Conservation (phyloP, 2,888 invertebrate species). For the Gortyna flavago region DNA sequence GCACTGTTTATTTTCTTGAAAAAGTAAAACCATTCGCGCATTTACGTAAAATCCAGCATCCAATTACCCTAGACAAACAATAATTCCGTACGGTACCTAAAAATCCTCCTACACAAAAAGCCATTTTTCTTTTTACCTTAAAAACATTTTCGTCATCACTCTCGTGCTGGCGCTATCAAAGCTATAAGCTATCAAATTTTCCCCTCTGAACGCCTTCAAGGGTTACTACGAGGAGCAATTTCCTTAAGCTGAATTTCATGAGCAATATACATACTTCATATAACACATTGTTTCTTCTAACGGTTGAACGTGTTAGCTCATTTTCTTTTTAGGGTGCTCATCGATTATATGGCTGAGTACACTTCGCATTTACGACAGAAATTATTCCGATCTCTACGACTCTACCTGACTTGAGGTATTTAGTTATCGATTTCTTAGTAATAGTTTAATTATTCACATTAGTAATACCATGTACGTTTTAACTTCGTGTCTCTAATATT, state of each 20-base stretch:
- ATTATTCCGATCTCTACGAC: conserved; percentile 4
- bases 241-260: conserved; percentile 88
- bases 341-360: conserved; percentile 54
- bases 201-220: conserved; percentile 80
- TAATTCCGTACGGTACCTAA: conserved; percentile 25
- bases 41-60: conserved; percentile 33
- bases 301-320: conserved; percentile 75
- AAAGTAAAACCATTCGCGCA: conserved; percentile 21
- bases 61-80: conserved; percentile 47
- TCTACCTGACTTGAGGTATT: conserved; percentile 7
- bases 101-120: conserved; percentile 40
- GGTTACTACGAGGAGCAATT: conserved; percentile 85
- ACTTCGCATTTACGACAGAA: conserved; percentile 36
- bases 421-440: conserved; percentile 4
- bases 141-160: conserved; percentile 75
- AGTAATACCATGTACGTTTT: not conserved
- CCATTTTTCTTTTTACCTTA: conserved; percentile 64
- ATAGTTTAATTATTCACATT: not conserved
- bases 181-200: conserved; percentile 88
- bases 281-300: conserved; percentile 82
- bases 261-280: conserved; percentile 83
- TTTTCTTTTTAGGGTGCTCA: conserved; percentile 70
- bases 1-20: not conserved
- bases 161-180: conserved; percentile 78
- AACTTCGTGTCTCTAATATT: not conserved